phyloP scores from a whole-genome alignment of 37 sponge, comb jelly and placozoan species.

The Bolinopsis microptera region DNA sequence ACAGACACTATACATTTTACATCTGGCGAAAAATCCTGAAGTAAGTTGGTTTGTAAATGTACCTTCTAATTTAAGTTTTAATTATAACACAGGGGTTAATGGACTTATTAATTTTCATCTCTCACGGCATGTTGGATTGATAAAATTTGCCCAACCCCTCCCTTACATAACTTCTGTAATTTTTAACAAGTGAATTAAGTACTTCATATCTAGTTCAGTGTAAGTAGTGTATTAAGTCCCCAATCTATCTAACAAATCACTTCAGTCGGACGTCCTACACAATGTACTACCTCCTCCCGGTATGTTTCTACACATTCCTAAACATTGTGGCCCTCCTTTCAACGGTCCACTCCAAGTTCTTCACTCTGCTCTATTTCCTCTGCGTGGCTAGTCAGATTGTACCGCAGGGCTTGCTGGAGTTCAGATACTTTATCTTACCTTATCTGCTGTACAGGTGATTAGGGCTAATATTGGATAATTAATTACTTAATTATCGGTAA shows the following conservation, averaged over 20 bases:
- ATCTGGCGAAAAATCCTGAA: conserved; percentile 86
- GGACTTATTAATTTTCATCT: no score
- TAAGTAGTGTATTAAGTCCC: no score
- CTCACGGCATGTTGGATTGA: no score
- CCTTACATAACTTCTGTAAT: no score
- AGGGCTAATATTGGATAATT: no score
- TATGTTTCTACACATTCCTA: conserved; percentile 46
- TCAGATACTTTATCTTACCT: conserved; percentile 91
- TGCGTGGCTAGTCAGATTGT: conserved; percentile 69
- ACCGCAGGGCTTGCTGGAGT: conserved; percentile 86
- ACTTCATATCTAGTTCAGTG: no score
- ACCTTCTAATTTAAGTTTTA: background rate
- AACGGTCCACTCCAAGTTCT: conserved; percentile 52
- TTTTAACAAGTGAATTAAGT: no score
- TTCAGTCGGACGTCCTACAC: background rate
- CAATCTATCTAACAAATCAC: no score
- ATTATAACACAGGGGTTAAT: no score
- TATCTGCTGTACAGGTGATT: conserved; percentile 70
- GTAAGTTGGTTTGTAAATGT: conserved; percentile 4
- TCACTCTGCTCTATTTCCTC: conserved; percentile 65
- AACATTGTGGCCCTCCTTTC: background rate
- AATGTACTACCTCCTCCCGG: background rate
- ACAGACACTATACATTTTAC: conserved; percentile 94
- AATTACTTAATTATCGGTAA: no score
- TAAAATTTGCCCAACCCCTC: no score